These are phyloP conservation scores for Halictus ligatus DNA, from an alignment of 2,888 invertebrate genomes.

Conservation along the genomic window DNA sequence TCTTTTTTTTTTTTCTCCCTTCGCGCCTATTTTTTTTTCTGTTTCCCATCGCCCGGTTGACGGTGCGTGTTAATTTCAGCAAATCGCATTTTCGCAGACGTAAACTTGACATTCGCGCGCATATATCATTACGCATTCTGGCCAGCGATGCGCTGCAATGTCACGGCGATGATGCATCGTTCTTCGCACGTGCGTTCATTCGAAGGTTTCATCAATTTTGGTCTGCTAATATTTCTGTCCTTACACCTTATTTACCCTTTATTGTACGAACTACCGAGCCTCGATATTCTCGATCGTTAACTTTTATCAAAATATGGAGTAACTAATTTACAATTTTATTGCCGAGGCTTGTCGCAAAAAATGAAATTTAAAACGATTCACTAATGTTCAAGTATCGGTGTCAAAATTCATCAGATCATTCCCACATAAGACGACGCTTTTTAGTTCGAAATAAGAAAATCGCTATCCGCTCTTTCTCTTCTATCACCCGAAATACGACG, in stretches of 20 bases:
- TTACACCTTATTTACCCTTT: neutral
- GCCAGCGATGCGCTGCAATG: slow-evolving; percentile 42
- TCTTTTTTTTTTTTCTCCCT: neutral
- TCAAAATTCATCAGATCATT: no score
- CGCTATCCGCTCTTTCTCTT: no score
- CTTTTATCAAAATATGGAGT: neutral
- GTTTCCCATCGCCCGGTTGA: neutral
- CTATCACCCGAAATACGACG: no score
- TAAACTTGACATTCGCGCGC: slow-evolving; percentile 51
- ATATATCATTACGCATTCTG: slow-evolving; percentile 53
- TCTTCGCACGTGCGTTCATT: slow-evolving; percentile 56
- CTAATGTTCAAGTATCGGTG: neutral
- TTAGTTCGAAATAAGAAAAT: no score
- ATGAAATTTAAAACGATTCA: neutral
- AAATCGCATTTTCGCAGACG: slow-evolving; percentile 50
- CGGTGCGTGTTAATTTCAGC: slow-evolving; percentile 44
- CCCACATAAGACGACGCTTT: no score
- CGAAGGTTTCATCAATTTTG: slow-evolving; percentile 55
- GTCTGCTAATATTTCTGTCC: slow-evolving; percentile 38
- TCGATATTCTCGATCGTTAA: slow-evolving; percentile 2
- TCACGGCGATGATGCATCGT: slow-evolving; percentile 52
- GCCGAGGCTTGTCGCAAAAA: neutral
- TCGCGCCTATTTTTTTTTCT: neutral
- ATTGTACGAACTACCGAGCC: neutral
- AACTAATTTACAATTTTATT: neutral